These are phyloP conservation scores for Uropsilus gracilis DNA, from an alignment of 2,113 vertebrate genomes.

Conservation along the genomic window DNA sequence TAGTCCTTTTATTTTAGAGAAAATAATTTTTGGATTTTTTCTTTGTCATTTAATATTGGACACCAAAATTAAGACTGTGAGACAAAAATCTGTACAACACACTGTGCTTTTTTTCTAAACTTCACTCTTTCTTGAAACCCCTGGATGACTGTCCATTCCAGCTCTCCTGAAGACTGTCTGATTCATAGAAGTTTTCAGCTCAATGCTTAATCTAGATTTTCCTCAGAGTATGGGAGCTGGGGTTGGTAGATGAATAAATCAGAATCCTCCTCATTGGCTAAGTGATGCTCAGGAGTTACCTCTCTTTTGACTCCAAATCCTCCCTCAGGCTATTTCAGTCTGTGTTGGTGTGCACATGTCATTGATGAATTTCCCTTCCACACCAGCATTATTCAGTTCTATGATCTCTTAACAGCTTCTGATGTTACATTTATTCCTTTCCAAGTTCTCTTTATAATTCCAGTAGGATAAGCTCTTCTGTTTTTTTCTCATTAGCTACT, in stretches of 20 bases:
- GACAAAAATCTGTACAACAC: not conserved
- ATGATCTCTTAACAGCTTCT: not conserved
- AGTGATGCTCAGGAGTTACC: not conserved
- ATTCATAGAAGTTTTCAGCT: not conserved
- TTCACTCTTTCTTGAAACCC: not conserved
- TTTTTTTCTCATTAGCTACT: not conserved
- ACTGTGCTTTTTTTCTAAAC: not conserved
- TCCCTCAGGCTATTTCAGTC: not conserved
- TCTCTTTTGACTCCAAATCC: not conserved
- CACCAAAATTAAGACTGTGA: not conserved
- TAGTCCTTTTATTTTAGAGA: not conserved
- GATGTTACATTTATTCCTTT: not conserved
- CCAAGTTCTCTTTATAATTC: not conserved
- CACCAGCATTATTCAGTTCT: not conserved
- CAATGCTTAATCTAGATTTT: accelerated
- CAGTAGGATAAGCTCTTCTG: not conserved
- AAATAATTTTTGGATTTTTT: not conserved
- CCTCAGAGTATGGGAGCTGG: not conserved
- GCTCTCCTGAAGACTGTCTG: not conserved
- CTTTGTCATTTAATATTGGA: not conserved
- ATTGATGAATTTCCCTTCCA: not conserved
- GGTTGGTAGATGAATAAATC: not conserved
- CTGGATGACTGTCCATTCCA: no score
- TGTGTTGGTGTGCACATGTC: not conserved
- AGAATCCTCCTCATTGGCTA: accelerated